A percentile compares a stretch with the other conserved stretches of the same genome.
phyloP scores from a whole-genome alignment of 2,113 vertebrate species.

The Aphelocoma coerulescens region DNA sequence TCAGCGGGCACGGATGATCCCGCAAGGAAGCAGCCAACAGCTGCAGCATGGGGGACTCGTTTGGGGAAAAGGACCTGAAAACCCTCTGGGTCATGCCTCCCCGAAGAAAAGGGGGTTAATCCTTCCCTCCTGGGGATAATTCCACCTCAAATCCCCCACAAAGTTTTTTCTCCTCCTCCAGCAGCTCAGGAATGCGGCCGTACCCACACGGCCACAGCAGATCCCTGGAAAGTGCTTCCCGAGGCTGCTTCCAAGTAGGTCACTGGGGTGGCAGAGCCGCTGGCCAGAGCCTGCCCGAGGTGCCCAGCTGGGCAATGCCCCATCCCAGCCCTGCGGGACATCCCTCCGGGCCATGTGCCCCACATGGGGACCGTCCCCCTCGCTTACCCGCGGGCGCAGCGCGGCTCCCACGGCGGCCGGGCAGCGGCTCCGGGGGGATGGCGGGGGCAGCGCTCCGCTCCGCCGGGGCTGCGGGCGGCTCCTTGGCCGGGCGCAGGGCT shows the following conservation, averaged over 20 bases:
- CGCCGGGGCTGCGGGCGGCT: not conserved
- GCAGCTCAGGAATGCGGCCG: not conserved
- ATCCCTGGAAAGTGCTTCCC: not conserved
- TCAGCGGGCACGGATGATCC: not conserved
- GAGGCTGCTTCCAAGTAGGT: not conserved
- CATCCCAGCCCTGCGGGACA: not conserved
- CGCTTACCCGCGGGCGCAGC: not conserved
- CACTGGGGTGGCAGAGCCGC: not conserved
- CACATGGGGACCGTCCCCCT: not conserved
- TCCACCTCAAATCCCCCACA: not conserved
- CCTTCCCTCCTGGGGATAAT: not conserved
- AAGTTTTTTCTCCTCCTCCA: not conserved
- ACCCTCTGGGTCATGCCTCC: fast-evolving
- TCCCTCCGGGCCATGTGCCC: fast-evolving
- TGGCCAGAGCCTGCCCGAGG: not conserved
- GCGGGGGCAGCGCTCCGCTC: not conserved
- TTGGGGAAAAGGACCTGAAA: not conserved
- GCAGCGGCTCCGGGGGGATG: not conserved
- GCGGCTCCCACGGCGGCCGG: not conserved
- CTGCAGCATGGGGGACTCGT: fast-evolving
- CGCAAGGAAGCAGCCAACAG: not conserved
- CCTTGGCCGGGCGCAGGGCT: not conserved
- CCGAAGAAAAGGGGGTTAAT: not conserved
- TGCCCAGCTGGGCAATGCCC: not conserved
- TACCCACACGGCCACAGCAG: fast-evolving